Conservation (phyloP, 2,113 vertebrate species). For the Apeltes quadracus region DNA sequence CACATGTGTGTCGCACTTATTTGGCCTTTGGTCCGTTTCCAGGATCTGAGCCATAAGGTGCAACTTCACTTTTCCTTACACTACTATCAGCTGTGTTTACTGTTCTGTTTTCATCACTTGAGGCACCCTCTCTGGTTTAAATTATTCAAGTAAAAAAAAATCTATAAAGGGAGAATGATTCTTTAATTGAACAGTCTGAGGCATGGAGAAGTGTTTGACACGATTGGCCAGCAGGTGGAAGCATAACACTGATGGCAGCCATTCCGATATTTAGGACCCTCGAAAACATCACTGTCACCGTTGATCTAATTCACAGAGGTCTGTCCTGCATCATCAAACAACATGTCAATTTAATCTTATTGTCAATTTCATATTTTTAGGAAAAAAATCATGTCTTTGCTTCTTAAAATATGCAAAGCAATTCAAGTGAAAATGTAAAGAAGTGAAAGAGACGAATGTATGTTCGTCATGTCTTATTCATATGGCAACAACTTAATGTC, state of each 20-base stretch:
- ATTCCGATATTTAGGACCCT: neutral
- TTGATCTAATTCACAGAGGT: neutral
- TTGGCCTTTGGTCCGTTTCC: conserved; percentile 7
- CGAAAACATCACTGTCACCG: neutral
- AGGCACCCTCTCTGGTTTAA: neutral
- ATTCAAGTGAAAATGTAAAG: neutral
- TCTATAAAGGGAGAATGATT: neutral
- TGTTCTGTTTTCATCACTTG: neutral
- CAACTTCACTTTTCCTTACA: neutral
- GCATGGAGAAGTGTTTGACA: conserved; percentile 1
- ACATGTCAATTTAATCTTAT: neutral
- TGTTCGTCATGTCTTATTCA: neutral
- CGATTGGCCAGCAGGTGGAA: conserved; percentile 62
- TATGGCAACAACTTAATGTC: neutral
- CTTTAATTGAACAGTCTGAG: neutral
- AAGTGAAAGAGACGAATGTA: neutral
- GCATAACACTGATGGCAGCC: conserved; percentile 31
- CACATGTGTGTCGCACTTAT: conserved; percentile 1
- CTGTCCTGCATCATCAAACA: neutral
- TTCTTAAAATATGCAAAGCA: neutral
- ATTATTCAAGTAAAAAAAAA: neutral
- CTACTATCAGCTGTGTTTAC: neutral
- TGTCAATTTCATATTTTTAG: neutral
- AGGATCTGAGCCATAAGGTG: neutral
- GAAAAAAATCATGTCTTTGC: neutral